Base-by-base conservation (phyloP, 2,888 invertebrate genomes). In the Celastrina argiolus region DNA sequence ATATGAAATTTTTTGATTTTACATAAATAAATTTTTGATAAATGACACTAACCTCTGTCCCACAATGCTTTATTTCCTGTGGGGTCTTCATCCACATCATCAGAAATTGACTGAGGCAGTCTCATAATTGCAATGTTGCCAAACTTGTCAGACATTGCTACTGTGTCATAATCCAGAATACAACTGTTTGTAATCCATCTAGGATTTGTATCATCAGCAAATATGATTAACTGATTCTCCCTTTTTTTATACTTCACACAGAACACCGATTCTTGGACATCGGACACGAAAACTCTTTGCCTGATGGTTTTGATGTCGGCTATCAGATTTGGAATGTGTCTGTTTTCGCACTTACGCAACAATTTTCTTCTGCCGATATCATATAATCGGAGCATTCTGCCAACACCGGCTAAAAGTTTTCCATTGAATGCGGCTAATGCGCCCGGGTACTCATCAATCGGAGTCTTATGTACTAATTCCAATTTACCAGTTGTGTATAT, bases 41-140 rank as follows among this genome's bases (percentile, higher is more conserved):
- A 34, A 34, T 64, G 10, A 58, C 58, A 67, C 69, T 81, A 78
- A 88, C 93, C 95, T 81, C 96, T 93, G 81, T 97, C 97, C 99
- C 99, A 99, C 0, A 99, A 91, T 0, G 99, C 97, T 84, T 99
- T 98, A 79, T 98, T 98, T 58, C 99, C 99, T 0, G 99, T 99
- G 0, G 99, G 99, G 88, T 99, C 99, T 87, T 99, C 99, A 82
- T 99, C 99, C 0, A 99, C 98, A 81, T 99, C 99, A 85, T 99
- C 99, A 31, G 96, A 96, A 1, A 98, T 96, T 68, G 97, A 97
- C 66, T 95, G 94, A 0, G 99, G 98, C 66, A 99, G 83, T 58
- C 98, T 93, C 77, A 98, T 96, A 67, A 99, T 94, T 67, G 97
- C 94, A 73, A 99, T 93, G 81, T 98, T 99, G 39, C 99, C 99